Evolutionary conservation across 2,113 vertebrate species (phyloP).

Genomic region (Prunella himalayana): DNA sequence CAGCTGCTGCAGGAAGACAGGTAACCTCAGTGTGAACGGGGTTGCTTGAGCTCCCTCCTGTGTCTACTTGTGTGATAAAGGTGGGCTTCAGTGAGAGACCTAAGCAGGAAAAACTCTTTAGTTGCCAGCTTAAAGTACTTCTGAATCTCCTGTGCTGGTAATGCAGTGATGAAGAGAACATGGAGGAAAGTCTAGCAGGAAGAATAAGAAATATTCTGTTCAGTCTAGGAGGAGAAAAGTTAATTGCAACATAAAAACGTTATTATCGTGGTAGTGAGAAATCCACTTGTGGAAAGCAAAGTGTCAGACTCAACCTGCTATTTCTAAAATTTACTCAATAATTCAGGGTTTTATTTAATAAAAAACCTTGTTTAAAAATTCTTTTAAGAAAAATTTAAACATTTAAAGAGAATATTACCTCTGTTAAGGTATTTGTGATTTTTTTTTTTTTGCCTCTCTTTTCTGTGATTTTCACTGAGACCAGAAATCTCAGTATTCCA

Average conservation of each 20-base stretch:
- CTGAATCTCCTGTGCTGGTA: background rate
- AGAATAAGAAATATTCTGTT: background rate
- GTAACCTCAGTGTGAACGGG: slow-evolving; percentile 22
- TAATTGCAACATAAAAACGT: background rate
- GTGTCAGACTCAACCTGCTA: background rate
- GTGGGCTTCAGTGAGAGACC: background rate
- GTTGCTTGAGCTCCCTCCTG: slow-evolving; percentile 66
- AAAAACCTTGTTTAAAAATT: background rate
- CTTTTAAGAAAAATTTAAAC: background rate
- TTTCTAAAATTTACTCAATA: background rate
- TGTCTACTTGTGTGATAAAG: slow-evolving; percentile 52
- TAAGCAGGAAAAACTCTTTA: background rate
- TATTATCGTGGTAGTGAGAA: background rate
- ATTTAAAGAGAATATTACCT: background rate
- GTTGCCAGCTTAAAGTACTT: background rate
- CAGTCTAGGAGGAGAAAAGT: background rate
- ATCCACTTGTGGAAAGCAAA: background rate
- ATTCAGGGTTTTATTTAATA: background rate
- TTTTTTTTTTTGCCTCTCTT: background rate
- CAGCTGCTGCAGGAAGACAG: background rate
- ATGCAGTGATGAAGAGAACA: background rate
- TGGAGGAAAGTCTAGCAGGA: background rate
- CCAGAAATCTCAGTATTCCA: background rate
- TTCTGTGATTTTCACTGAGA: background rate
- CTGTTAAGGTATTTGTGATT: background rate